Evolutionary conservation across 1,140 invertebrate genomes (phyloP), one percentile per base, ranked within the genome.

Genomic region (Acromyrmex echinatior): DNA sequence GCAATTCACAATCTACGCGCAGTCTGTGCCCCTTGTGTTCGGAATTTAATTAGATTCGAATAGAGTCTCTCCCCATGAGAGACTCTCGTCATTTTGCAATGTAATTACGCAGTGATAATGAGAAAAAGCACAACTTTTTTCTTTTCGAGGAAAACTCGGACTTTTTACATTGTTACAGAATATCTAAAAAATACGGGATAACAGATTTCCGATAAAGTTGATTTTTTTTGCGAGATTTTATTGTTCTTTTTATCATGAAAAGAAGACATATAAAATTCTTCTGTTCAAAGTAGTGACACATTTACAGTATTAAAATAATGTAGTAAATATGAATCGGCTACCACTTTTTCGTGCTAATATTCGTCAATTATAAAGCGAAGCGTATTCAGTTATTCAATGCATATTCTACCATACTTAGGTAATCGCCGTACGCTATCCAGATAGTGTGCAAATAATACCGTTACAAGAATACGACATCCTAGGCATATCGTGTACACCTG

Each of bases 381-480:
- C 6, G 3, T 63, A 28, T 79, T 79, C 45, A 51, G 21, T 45
- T 79, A 18, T 16, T 31, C 10, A 4, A 35, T 62, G 56, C 56
- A 63, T 78, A 63, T 63, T 63, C 21, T 25, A 63, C 10, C 35
- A 9, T 31, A 78, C 18, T 49, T 60, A 18, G 28, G n/a, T 68
- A 51, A 28, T 60, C 16, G 14, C 9, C 45, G 39, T 31, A 12
- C 35, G 14, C 21, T 76, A n/a, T 35, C 21, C 70, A 51, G 31
- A 39, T 56, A 49, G 25, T 49, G 56, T 45, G 80, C 56, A 76
- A 74, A 84, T 76, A 84, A 84, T 84, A 84, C 80, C 80, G 80
- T 84, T 84, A 84, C 70, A 12, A 56, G 39, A 49, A 82, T 56
- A 51, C 56, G 70, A 53, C 60, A 45, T 79, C 65, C 18, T n/a